These are phyloP conservation scores for Neoitamus cyanurus DNA, from an alignment of 2,888 invertebrate species.

Conservation along the genomic window DNA sequence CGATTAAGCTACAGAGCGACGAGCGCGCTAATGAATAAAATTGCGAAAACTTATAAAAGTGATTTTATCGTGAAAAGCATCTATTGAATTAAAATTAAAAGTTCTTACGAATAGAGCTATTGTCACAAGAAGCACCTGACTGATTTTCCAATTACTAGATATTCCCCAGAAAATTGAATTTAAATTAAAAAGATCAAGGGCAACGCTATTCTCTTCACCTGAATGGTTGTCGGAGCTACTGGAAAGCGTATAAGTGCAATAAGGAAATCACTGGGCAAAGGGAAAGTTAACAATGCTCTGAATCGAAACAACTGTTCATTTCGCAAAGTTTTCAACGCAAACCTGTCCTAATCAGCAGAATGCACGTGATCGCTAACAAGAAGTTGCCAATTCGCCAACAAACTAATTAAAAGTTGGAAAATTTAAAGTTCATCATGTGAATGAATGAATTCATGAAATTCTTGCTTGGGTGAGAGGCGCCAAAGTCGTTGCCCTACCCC, in stretches of 20 bases:
- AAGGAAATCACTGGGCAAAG: neutral
- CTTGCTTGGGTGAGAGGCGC: too few relatives aligned
- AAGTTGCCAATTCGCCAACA: neutral
- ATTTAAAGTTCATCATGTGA: neutral
- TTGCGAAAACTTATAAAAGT: too few relatives aligned
- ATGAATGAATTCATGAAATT: neutral
- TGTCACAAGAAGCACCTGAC: neutral
- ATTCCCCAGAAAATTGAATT: neutral
- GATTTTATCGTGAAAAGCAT: too few relatives aligned
- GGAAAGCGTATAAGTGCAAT: neutral
- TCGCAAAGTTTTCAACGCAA: neutral
- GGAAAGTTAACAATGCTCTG: neutral
- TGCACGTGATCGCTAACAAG: neutral
- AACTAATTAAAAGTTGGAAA: slow-evolving; percentile 27
- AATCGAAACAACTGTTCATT: neutral
- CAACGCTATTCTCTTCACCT: neutral
- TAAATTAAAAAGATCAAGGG: neutral
- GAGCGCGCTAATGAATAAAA: too few relatives aligned
- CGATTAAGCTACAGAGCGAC: too few relatives aligned
- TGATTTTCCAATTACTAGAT: neutral
- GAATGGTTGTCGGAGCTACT: neutral
- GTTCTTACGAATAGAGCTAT: neutral
- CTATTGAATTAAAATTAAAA: neutral
- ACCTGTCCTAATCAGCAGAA: neutral
- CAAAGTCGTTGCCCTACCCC: too few relatives aligned